phyloP scores from a whole-genome alignment of 2,797 vertebrate genomes.

The Siniperca obscura region DNA sequence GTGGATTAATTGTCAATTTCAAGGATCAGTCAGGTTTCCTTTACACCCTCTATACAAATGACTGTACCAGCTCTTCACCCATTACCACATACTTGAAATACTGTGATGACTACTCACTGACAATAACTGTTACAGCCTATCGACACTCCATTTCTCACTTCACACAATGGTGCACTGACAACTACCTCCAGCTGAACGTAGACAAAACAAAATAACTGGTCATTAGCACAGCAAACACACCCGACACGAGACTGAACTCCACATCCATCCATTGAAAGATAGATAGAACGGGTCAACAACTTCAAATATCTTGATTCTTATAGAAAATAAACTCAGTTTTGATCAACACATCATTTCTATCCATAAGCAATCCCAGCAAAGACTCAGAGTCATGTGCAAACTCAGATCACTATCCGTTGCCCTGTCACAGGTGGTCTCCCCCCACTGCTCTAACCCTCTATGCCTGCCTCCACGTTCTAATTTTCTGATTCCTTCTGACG shows the following conservation, averaged over 20 bases:
- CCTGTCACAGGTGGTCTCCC: no score
- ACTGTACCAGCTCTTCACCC: neutral
- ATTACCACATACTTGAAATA: neutral
- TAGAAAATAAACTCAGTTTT: neutral
- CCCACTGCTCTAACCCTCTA: neutral
- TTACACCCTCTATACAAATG: neutral
- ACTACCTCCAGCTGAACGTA: no score
- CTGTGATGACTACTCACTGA: no score
- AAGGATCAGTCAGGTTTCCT: neutral
- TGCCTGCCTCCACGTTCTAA: neutral
- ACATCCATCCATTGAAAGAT: neutral
- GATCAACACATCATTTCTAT: neutral
- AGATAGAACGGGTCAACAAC: neutral
- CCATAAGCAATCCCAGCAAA: neutral
- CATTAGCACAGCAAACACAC: constrained; percentile 4
- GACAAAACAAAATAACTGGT: neutral
- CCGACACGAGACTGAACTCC: neutral
- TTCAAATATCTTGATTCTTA: neutral
- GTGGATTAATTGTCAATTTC: neutral
- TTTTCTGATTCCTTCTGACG: neutral
- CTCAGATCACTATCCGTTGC: neutral
- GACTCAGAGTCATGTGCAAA: neutral
- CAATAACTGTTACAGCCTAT: no score
- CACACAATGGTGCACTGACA: no score
- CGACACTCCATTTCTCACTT: no score